Evolutionary conservation across 1,140 invertebrate genomes (phyloP), one percentile per base, ranked within the genome.

Genomic region (Trichonephila clavata): DNA sequence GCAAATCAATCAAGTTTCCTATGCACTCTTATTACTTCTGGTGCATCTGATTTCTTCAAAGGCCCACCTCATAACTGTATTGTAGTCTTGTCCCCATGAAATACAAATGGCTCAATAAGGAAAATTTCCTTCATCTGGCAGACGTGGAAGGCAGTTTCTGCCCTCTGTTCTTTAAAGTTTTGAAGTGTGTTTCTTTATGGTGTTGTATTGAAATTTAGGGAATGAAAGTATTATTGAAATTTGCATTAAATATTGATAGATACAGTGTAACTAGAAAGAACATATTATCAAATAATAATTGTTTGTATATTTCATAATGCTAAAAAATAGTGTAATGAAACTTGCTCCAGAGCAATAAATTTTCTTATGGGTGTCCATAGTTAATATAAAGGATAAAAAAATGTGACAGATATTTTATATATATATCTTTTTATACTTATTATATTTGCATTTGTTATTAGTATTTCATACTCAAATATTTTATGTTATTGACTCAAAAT

Each of bases 1-100:
- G 84, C 24, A 63, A 84, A 87, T 68, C 63, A 92, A 86, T 90
- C 89, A 86, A 92, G 86, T 93, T 93, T 93, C 92, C 92, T 93
- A 93, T 93, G 60, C 59, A 80, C 84, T 92, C 86, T 63, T 80
- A 80, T 90, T 87, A 50, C 84, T 87, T 93, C 92, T 93, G 71
- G 50, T 27, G 81, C 60, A 93, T 43, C 84, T 93, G 86, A 93
- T 93, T 86, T 21, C 21, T 60, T 88, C 65, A 24, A 27, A 43
- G 71, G 20, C 84, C 90, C 80, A 84, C 91, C 91, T 92, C 50
- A 21, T 90, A 80, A 90, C 50, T 81, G 68, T 86, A 83, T 21
- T 86, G 65, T 92, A 92, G 39, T 68, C 71, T 63, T 87, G 65
- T 93, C 57, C 43, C 21, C 77, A 10, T 16, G 24, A 50, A 43